Evolutionary conservation across 1,140 invertebrate species (phyloP).

Genomic region (Drosophila parvula): DNA sequence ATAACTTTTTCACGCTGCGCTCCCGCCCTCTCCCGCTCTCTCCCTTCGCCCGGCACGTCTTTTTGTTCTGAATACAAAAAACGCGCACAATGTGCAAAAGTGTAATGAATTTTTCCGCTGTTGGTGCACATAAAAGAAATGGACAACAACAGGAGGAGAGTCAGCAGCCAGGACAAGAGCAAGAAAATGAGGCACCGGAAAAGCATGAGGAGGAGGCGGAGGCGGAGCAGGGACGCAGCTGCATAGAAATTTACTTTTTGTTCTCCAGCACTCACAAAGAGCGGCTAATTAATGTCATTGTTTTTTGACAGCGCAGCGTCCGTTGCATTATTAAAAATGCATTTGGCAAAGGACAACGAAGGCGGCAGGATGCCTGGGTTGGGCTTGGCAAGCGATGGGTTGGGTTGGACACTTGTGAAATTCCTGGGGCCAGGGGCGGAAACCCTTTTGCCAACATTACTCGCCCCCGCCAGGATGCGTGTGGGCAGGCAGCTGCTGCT

Average conservation of each 20-base stretch:
- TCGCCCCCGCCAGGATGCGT: constrained; percentile 1
- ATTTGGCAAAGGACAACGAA: constrained; percentile 40
- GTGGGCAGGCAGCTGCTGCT: constrained; percentile 9
- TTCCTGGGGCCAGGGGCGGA: constrained; percentile 20
- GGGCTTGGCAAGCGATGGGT: too few species aligned
- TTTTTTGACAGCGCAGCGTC: constrained; percentile 68
- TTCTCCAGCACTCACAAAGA: constrained; percentile 63
- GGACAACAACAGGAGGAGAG: constrained; percentile 47
- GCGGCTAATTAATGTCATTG: constrained; percentile 80
- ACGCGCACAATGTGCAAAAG: constrained; percentile 68
- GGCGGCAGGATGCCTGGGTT: not conserved
- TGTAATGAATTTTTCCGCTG: constrained; percentile 80
- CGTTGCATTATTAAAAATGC: constrained; percentile 74
- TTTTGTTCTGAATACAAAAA: constrained; percentile 73
- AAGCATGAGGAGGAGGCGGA: constrained; percentile 4
- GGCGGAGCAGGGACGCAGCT: constrained; percentile 46
- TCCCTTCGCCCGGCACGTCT: constrained; percentile 6
- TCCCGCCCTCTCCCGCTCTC: not conserved
- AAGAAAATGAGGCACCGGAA: constrained; percentile 9
- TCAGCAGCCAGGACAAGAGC: constrained; percentile 25
- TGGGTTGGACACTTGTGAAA: constrained; percentile 21
- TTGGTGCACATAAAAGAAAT: constrained; percentile 74
- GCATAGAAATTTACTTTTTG: constrained; percentile 70
- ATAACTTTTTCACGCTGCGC: constrained; percentile 60
- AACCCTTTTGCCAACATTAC: constrained; percentile 25